Percentiles rank a stretch among this genome's conserved stretches.
These are phyloP conservation scores for Fabriciana adippe DNA, from an alignment of 2,888 invertebrate genomes.

Conservation along the genomic window DNA sequence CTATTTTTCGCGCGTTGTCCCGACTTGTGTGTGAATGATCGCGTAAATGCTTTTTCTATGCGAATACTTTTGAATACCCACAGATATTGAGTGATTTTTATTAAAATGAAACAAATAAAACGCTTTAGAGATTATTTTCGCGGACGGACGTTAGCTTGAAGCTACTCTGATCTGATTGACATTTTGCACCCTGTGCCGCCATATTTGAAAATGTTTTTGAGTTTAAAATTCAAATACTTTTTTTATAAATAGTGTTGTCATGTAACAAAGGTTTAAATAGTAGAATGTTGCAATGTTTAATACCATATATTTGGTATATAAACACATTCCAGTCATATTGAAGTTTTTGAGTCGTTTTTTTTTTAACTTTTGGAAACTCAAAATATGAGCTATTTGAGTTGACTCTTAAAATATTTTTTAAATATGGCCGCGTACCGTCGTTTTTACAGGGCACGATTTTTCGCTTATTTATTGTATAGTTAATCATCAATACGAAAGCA, in stretches of 20 bases:
- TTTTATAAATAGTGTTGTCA: conserved; percentile 12
- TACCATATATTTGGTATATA: neutral
- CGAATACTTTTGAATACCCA: conserved; percentile 36
- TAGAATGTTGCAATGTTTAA: conserved; percentile 2
- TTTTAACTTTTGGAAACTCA: neutral
- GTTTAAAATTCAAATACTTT: conserved; percentile 11
- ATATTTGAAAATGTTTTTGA: conserved; percentile 1
- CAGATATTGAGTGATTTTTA: conserved; percentile 2
- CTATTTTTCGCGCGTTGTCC: conserved; percentile 21
- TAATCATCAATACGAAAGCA: conserved; percentile 50
- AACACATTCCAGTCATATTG: neutral
- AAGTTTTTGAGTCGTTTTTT: too few relatives aligned
- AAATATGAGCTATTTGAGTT: neutral
- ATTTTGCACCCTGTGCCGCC: conserved; percentile 22
- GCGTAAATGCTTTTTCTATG: conserved; percentile 42
- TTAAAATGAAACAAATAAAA: conserved; percentile 1
- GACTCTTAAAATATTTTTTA: neutral
- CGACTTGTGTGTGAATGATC: conserved; percentile 36
- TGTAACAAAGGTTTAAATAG: neutral
- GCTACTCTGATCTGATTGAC: conserved; percentile 25
- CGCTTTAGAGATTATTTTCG: conserved; percentile 18
- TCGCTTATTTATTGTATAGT: conserved; percentile 42
- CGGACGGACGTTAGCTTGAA: conserved; percentile 15
- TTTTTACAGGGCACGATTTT: conserved; percentile 25
- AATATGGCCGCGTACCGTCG: conserved; percentile 7